Percentiles rank a stretch among this genome's conserved stretches.
Evolutionary conservation across 1,140 invertebrate genomes (phyloP).

Genomic region (Eciton burchellii): DNA sequence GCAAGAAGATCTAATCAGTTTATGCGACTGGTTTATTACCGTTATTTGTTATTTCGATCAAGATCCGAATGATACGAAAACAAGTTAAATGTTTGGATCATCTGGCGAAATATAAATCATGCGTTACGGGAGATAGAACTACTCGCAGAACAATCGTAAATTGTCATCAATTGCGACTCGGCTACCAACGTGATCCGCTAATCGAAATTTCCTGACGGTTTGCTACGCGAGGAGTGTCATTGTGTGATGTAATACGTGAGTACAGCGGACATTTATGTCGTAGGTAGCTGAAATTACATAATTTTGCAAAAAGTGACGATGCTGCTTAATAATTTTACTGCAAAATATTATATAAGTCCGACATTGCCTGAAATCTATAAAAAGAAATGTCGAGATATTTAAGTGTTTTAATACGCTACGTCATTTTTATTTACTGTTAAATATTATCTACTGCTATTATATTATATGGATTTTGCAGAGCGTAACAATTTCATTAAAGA

Average conservation of each 20-base stretch:
- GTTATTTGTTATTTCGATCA: conserved; percentile 17
- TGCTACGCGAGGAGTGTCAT: conserved; percentile 27
- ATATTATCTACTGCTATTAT: no score
- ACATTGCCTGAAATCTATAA: neutral
- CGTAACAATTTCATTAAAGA: neutral
- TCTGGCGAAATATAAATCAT: conserved; percentile 23
- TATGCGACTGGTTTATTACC: no score
- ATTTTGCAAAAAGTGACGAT: conserved; percentile 47
- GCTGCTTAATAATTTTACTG: conserved; percentile 5
- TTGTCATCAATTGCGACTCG: conserved; percentile 43
- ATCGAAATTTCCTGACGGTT: conserved; percentile 59
- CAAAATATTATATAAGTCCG: conserved; percentile 8
- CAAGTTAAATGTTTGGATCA: neutral
- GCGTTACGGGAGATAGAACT: conserved; percentile 12
- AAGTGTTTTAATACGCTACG: neutral
- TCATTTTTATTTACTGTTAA: neutral
- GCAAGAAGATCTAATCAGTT: neutral
- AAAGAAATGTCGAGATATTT: conserved; percentile 20
- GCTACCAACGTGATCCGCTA: conserved; percentile 46
- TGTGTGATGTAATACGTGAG: conserved; percentile 34
- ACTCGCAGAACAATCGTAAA: conserved; percentile 11
- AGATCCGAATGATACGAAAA: conserved; percentile 4
- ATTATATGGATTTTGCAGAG: neutral
- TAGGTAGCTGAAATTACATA: conserved; percentile 44
- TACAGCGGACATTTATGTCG: conserved; percentile 40